Percentiles rank a stretch among this genome's conserved stretches.
Evolutionary conservation across 1,140 invertebrate species (phyloP).

Genomic region (Drosophila melanica): DNA sequence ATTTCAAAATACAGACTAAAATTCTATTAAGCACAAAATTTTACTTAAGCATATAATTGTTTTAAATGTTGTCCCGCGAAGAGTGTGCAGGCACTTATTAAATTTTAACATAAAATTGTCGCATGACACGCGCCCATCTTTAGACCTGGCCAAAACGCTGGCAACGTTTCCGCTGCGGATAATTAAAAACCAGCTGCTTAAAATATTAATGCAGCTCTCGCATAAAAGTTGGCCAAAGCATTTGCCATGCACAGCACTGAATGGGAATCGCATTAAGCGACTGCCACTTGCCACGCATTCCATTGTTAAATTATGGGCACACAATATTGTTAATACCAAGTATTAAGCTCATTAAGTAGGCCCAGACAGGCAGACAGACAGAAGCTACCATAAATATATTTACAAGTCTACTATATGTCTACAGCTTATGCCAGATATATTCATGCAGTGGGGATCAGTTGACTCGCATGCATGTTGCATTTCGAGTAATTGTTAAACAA

Average conservation of each 20-base stretch:
- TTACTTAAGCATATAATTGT: no score
- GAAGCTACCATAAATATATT: slow-evolving; percentile 16
- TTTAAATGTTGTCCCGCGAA: no score
- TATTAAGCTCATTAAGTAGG: slow-evolving; percentile 42
- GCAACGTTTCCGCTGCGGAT: slow-evolving; percentile 22
- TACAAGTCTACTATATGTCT: not conserved
- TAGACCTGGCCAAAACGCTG: slow-evolving; percentile 1
- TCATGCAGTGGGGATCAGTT: slow-evolving; percentile 10
- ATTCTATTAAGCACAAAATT: no score
- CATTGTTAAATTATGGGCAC: slow-evolving; percentile 28
- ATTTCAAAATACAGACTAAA: no score
- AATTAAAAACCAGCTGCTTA: slow-evolving; percentile 38
- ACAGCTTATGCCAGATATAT: slow-evolving; percentile 10
- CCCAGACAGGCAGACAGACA: slow-evolving; percentile 7
- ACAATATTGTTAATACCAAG: slow-evolving; percentile 37
- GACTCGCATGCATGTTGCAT: slow-evolving; percentile 25
- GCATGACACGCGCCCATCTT: slow-evolving; percentile 1
- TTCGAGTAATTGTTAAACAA: slow-evolving; percentile 60
- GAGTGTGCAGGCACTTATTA: not conserved
- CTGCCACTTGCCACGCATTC: slow-evolving; percentile 13
- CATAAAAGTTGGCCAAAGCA: slow-evolving; percentile 9
- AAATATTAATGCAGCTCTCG: slow-evolving; percentile 28
- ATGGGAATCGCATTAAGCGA: slow-evolving; percentile 25
- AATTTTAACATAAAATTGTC: not conserved
- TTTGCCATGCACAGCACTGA: not conserved